A percentile compares a stretch with the other conserved stretches of the same genome.
Conservation (phyloP, 92 coral and sea anemone genomes). For the Scolanthus callimorphus region DNA sequence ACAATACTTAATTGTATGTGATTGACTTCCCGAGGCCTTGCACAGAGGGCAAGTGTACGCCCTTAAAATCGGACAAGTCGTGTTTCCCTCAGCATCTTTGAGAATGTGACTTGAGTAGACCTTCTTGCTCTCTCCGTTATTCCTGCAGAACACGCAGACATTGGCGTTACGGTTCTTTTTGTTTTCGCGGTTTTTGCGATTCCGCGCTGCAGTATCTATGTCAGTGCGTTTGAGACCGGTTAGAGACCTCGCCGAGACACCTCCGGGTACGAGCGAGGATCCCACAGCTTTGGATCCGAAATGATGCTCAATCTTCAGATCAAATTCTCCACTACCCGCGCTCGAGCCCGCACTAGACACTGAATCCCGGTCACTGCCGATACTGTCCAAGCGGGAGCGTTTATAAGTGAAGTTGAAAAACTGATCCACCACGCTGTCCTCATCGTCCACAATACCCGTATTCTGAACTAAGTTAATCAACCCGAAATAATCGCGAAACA, state of each 20-base stretch:
- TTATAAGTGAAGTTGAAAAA: constrained; percentile 84
- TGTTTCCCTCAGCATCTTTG: constrained; percentile 94
- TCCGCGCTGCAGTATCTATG: constrained; percentile 65
- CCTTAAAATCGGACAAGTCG: constrained; percentile 93
- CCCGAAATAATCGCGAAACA: constrained; percentile 97
- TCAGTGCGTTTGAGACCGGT: constrained; percentile 37
- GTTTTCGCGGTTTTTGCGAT: constrained; percentile 81
- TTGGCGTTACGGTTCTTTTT: constrained; percentile 94
- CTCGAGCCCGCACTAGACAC: constrained; percentile 90
- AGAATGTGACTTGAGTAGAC: constrained; percentile 93
- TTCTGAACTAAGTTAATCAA: constrained; percentile 92
- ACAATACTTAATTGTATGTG: constrained; percentile 98
- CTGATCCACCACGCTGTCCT: constrained; percentile 49
- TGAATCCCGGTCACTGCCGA: constrained; percentile 90
- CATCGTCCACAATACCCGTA: constrained; percentile 55
- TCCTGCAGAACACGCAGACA: constrained; percentile 98
- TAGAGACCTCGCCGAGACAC: constrained; percentile 52
- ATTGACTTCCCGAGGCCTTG: constrained; percentile 94
- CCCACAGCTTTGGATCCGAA: constrained; percentile 77
- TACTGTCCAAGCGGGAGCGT: constrained; percentile 89
- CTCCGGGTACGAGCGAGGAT: constrained; percentile 78
- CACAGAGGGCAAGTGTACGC: constrained; percentile 98
- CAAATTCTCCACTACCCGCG: constrained; percentile 76
- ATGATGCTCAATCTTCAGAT: constrained; percentile 58
- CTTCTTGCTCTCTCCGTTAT: constrained; percentile 98